These are phyloP conservation scores for Pecten maximus DNA, from an alignment of 2,888 invertebrate genomes.

Conservation along the genomic window DNA sequence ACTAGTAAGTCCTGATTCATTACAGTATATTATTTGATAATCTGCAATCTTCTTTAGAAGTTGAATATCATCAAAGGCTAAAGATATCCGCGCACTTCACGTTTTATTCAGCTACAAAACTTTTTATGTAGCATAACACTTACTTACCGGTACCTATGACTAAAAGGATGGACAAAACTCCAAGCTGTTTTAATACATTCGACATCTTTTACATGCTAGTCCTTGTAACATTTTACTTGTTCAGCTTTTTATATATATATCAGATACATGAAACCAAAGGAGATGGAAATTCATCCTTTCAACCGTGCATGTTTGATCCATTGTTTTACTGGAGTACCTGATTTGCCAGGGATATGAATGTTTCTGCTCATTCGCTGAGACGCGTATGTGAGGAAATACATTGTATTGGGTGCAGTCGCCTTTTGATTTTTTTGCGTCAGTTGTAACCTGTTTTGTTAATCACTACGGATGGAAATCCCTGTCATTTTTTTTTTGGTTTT, in stretches of 20 bases:
- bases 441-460: background rate
- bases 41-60: too few species aligned
- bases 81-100: too few species aligned
- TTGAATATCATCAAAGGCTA: too few species aligned
- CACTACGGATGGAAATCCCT: too few species aligned
- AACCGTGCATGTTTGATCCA: background rate
- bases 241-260: background rate
- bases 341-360: background rate
- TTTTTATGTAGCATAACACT: too few species aligned
- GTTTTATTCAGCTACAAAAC: too few species aligned
- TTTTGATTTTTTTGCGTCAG: background rate
- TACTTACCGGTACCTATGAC: background rate
- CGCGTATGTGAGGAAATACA: background rate
- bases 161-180: background rate
- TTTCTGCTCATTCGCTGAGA: background rate
- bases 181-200: background rate
- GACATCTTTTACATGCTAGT: background rate
- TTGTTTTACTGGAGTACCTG: background rate
- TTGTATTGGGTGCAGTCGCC: background rate
- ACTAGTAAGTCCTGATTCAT: too few species aligned
- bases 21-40: too few species aligned
- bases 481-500: too few species aligned
- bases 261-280: background rate
- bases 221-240: background rate
- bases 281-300: background rate